These are phyloP conservation scores for Phlogophora meticulosa DNA, from an alignment of 2,888 invertebrate species.

Conservation along the genomic window DNA sequence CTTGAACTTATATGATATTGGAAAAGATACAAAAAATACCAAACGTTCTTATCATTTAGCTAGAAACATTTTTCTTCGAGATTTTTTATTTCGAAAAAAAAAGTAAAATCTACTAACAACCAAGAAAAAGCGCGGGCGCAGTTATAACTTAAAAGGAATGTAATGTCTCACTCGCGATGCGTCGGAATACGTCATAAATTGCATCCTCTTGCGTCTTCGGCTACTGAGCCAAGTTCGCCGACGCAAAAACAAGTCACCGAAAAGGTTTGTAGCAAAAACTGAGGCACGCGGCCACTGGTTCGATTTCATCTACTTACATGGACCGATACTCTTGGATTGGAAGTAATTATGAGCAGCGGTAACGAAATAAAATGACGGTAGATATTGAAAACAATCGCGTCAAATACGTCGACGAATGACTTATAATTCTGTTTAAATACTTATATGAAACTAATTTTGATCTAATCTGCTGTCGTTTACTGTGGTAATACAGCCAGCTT, in stretches of 20 bases:
- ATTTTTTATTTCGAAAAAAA: slow-evolving; percentile 25
- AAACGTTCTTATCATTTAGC: background rate
- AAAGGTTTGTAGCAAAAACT: slow-evolving; percentile 60
- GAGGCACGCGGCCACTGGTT: slow-evolving; percentile 54
- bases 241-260: slow-evolving; percentile 62
- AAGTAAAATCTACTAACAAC: slow-evolving; percentile 40
- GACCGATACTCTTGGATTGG: slow-evolving; percentile 49
- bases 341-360: slow-evolving; percentile 58
- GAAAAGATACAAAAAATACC: background rate
- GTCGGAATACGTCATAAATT: slow-evolving; percentile 65
- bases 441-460: no score
- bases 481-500: no score
- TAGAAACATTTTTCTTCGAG: no score
- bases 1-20: no score
- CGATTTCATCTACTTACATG: slow-evolving; percentile 63
- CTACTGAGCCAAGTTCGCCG: slow-evolving; percentile 58
- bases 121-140: slow-evolving; percentile 38
- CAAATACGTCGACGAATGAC: no score
- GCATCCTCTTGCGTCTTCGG: slow-evolving; percentile 47
- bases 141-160: slow-evolving; percentile 62
- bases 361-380: slow-evolving; percentile 39
- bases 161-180: slow-evolving; percentile 68
- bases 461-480: no score
- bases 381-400: slow-evolving; percentile 13
- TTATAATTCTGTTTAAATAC: no score